Conservation (phyloP, 2,888 invertebrate species). For the Chrysolina americana region DNA sequence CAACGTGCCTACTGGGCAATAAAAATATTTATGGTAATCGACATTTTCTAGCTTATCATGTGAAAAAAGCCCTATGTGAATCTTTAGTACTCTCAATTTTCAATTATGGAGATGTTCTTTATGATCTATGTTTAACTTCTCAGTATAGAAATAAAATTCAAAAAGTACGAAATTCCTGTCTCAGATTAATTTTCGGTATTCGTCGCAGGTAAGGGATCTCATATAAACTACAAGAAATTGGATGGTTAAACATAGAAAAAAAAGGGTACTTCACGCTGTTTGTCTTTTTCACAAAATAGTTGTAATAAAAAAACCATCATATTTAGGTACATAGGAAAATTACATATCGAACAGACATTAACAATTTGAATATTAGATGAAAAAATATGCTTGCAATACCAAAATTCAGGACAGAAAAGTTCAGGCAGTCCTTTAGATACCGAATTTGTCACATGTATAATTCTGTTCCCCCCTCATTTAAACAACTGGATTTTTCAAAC, state of each 20-base stretch:
- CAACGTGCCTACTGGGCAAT: slow-evolving; percentile 20
- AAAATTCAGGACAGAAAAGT: slow-evolving; percentile 15
- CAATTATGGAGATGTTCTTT: slow-evolving; percentile 28
- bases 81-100: slow-evolving; percentile 19
- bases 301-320: slow-evolving; percentile 12
- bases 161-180: slow-evolving; percentile 24
- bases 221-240: slow-evolving; percentile 20
- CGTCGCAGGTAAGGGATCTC: slow-evolving; percentile 20
- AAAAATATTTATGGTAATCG: slow-evolving; percentile 21
- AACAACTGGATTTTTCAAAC: neutral
- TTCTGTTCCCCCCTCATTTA: neutral
- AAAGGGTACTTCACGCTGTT: slow-evolving; percentile 12
- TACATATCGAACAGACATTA: slow-evolving; percentile 23
- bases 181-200: slow-evolving; percentile 30
- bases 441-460: slow-evolving; percentile 22
- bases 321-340: slow-evolving; percentile 28
- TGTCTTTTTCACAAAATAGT: slow-evolving; percentile 26
- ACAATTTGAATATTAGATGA: slow-evolving; percentile 23
- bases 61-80: slow-evolving; percentile 16
- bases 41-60: slow-evolving; percentile 14
- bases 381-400: slow-evolving; percentile 25
- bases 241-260: slow-evolving; percentile 29
- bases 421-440: slow-evolving; percentile 25
- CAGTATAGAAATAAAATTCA: slow-evolving; percentile 23
- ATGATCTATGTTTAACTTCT: slow-evolving; percentile 14